phyloP scores from a whole-genome alignment of 2,888 invertebrate genomes.

The Carpatolechia fugitivella region DNA sequence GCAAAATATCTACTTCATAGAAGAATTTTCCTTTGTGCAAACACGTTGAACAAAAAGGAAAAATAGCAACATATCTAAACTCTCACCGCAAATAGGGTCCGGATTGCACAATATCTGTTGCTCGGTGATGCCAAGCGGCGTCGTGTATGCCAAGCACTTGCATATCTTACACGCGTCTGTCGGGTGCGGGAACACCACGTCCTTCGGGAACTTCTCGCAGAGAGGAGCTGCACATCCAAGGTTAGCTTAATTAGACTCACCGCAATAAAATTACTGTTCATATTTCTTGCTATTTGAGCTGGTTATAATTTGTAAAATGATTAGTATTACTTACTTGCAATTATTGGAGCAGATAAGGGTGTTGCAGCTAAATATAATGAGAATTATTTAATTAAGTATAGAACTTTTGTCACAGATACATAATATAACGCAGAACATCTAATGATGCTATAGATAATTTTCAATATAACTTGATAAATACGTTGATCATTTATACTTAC shows the following conservation, averaged over 20 bases:
- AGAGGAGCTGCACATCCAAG: constrained; percentile 39
- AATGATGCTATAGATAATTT: no score
- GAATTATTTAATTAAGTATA: no score
- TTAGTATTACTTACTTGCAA: no score
- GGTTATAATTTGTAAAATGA: no score
- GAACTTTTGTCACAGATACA: no score
- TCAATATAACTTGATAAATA: no score
- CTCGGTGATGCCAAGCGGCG: constrained; percentile 26
- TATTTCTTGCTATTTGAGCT: no score
- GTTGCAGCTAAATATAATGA: no score
- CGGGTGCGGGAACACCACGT: constrained; percentile 54
- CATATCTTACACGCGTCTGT: constrained; percentile 46
- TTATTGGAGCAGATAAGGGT: no score
- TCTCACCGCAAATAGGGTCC: constrained; percentile 46
- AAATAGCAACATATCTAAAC: neutral
- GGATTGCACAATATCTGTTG: constrained; percentile 43
- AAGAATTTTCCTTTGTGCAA: no score
- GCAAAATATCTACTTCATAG: no score
- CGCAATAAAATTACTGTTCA: neutral
- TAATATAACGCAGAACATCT: no score
- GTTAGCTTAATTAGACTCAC: neutral
- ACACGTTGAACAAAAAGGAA: neutral
- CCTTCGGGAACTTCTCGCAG: constrained; percentile 46
- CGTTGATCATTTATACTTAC: neutral
- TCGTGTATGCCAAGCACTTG: constrained; percentile 37